Evolutionary conservation across 2,113 vertebrate genomes (phyloP).

Genomic region (Macaca nemestrina): DNA sequence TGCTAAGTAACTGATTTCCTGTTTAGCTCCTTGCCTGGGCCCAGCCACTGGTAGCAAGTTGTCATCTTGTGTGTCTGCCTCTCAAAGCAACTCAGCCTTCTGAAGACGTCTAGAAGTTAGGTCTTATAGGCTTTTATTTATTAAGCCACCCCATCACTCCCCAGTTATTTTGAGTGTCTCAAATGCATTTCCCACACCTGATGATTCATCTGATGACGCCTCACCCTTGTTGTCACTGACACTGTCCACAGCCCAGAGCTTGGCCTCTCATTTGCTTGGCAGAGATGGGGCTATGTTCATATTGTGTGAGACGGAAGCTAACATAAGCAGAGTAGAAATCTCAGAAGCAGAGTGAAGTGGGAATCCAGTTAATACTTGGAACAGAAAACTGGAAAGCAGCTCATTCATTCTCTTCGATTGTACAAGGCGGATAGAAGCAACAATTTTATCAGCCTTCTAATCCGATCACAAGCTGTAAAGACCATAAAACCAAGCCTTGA

Average conservation of each 20-base stretch:
- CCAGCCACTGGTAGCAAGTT: not conserved
- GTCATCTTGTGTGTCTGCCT: not conserved
- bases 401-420: not conserved
- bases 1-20: constrained; percentile 65
- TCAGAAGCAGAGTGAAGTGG: not conserved
- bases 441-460: not conserved
- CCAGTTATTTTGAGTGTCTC: not conserved
- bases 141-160: not conserved
- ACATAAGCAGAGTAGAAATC: not conserved
- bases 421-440: not conserved
- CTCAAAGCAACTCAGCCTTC: not conserved
- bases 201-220: not conserved
- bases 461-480: not conserved
- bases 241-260: not conserved
- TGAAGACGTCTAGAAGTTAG: not conserved
- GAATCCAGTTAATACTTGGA: not conserved
- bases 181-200: not conserved
- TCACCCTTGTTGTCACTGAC: not conserved
- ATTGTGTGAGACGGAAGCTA: not conserved
- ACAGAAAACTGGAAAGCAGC: not conserved
- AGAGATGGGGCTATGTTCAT: not conserved
- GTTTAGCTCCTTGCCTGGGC: constrained; percentile 63
- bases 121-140: not conserved
- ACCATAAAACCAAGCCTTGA: not conserved
- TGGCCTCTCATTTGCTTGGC: not conserved